Base-by-base conservation (phyloP, 1,140 invertebrate species). In the Zaprionus lachaisei region DNA sequence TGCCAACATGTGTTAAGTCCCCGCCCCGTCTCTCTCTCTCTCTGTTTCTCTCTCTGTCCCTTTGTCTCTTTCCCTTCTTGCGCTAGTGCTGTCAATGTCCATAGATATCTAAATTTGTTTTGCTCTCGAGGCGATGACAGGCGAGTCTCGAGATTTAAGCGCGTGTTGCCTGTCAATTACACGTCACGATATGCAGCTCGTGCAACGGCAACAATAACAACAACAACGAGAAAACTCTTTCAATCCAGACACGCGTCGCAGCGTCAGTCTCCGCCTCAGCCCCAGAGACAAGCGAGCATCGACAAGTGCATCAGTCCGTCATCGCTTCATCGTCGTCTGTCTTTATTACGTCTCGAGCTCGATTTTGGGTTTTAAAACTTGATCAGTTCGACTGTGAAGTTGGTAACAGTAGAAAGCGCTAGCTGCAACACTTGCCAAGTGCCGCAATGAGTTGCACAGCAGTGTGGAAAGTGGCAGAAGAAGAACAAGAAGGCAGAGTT, bases 151-250 rank as follows among this genome's bases (percentile, higher is more conserved):
- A 47, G 65, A 71, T 75, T 76, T 81, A 81, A 83, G 75, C 86
- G 83, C 85, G 82, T 91, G 87, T 86, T 76, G 80, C 71, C 80
- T 86, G 87, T 91, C 87, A 91, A 86, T 90, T 86, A 81, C 49
- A 77, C 63, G 84, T 85, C 84, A 81, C 75, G 80, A 76, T 72
- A 75, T 72, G 66, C 75, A 74, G 58, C 67, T 75, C 69, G 44
- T 49, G n/a, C n/a, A 49, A 7, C 15, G 15, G 15, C 15, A 47
- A 6, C 15, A 44, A 5, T 6, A 17, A 17, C 15, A 47, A 47
- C 15, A 44, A n/a, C 2, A 47, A 20, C 7, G 47, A 51, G 20
- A 24, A 51, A 51, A 51, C 47, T 51, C 47, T 51, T 51, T 51
- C 26, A 4, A n/a, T 4, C 26, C 47, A 72, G 69, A 72, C 69